Evolutionary conservation across 2,797 vertebrate species (phyloP).

Genomic region (Rhadinocentrus ornatus): DNA sequence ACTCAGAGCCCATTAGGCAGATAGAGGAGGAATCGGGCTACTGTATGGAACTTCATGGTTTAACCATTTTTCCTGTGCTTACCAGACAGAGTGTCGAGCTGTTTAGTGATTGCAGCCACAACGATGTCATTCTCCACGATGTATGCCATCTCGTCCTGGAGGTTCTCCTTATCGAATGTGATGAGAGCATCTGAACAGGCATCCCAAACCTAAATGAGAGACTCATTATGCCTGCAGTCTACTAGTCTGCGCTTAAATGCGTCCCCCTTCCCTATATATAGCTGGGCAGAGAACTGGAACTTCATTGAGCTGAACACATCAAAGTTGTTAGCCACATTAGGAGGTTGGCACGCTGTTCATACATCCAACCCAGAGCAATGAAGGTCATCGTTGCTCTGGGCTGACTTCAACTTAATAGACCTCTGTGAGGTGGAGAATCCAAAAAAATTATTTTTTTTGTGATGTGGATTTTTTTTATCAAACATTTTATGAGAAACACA

Average conservation of each 20-base stretch:
- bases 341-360: conserved; percentile 55
- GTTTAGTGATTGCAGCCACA: conserved; percentile 91
- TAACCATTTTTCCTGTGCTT: conserved; percentile 53
- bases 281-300: conserved; percentile 55
- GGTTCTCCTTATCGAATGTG: conserved; percentile 94
- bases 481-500: conserved; percentile 65
- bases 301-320: conserved; percentile 78
- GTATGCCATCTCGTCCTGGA: conserved; percentile 94
- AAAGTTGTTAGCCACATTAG: conserved; percentile 64
- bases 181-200: conserved; percentile 98
- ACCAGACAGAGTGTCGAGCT: conserved; percentile 91
- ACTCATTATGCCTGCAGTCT: conserved; percentile 72
- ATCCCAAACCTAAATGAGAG: conserved; percentile 94
- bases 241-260: conserved; percentile 70
- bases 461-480: conserved; percentile 58
- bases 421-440: conserved; percentile 38
- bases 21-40: conserved; percentile 55
- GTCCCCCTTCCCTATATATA: conserved; percentile 72
- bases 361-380: conserved; percentile 41
- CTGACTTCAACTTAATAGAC: conserved; percentile 40
- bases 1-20: conserved; percentile 55
- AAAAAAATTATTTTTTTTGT: conserved; percentile 55
- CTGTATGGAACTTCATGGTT: conserved; percentile 42
- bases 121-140: conserved; percentile 96
- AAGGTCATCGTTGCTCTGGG: conserved; percentile 58